A percentile compares a stretch with the other conserved stretches of the same genome.
Conservation (phyloP, 2,888 invertebrate species). For the Scaptomyza caliginosa region DNA sequence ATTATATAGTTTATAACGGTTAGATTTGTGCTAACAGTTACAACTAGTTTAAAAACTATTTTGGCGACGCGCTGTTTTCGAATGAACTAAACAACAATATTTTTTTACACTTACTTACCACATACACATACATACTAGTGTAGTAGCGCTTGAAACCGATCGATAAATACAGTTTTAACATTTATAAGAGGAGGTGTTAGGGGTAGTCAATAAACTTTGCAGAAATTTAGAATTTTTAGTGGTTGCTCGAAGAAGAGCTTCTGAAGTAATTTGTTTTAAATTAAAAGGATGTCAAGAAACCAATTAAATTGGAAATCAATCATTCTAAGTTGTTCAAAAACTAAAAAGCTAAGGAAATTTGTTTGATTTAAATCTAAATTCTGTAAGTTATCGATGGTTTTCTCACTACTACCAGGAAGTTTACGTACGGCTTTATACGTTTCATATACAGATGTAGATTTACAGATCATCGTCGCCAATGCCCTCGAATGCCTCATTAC, state of each 20-base stretch:
- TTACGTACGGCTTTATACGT: constrained; percentile 14
- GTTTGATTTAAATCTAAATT: too few species aligned
- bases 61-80: constrained; percentile 54
- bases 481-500: constrained; percentile 96
- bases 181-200: neutral
- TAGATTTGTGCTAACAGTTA: constrained; percentile 55
- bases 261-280: neutral
- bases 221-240: neutral
- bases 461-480: constrained; percentile 97
- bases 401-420: constrained; percentile 23
- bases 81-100: constrained; percentile 35
- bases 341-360: neutral
- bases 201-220: too few species aligned
- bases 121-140: constrained; percentile 15
- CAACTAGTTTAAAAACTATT: constrained; percentile 45
- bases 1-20: constrained; percentile 31
- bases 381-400: constrained; percentile 24
- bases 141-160: constrained; percentile 35
- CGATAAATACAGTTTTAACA: constrained; percentile 2
- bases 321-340: neutral
- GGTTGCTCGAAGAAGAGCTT: neutral
- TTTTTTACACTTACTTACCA: constrained; percentile 40
- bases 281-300: neutral
- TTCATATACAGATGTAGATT: constrained; percentile 47
- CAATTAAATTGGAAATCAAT: neutral